Evolutionary conservation across 2,113 vertebrate species (phyloP), one percentile per base, ranked within the genome.

Genomic region (Maccullochella peelii): DNA sequence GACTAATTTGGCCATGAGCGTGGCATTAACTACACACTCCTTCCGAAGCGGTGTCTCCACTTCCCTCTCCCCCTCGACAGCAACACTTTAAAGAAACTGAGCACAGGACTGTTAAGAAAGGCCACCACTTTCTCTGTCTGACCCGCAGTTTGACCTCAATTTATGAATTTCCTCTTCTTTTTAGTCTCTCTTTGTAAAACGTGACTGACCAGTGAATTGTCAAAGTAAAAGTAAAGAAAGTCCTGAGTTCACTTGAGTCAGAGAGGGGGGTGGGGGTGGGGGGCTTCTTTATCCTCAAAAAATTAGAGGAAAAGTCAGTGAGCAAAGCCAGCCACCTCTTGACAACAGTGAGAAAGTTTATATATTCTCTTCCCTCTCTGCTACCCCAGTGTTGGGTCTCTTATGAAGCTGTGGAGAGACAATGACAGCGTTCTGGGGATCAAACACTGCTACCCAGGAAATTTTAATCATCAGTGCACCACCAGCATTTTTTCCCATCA

Each of bases 381-480:
- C 63, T 82, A 20, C 84, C 69, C 62, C 36, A 16, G 73, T 23
- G 67, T 59, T 78, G 50, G 47, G 77, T 88, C 86, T 88, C 82
- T 83, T 90, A 77, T 88, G 86, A 92, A 91, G 89, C 85, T 18
- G 54, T 70, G 86, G 52, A 21, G 85, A 89, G 88, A 92, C 87
- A 91, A 89, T 87, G 85, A 84, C 75, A 74, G 76, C 78, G 11
- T 75, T 77, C 79, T 67, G 88, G 88, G 91, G 84, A 84, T 93
- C 89, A 86, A 92, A 90, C 87, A 77, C 83, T 47, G 83, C 87
- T 84, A 78, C 92, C 92, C 77, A 80, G 90, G 91, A 89, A 84
- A 88, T 91, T 95, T 96, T 95, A 96, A 95, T 96, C 90, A 95
- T 79, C 50, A 15, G 44, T 91, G 73, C 79, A 89, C 86, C 86